Evolutionary conservation across 2,797 vertebrate genomes (phyloP).

Genomic region (Tinamus major): DNA sequence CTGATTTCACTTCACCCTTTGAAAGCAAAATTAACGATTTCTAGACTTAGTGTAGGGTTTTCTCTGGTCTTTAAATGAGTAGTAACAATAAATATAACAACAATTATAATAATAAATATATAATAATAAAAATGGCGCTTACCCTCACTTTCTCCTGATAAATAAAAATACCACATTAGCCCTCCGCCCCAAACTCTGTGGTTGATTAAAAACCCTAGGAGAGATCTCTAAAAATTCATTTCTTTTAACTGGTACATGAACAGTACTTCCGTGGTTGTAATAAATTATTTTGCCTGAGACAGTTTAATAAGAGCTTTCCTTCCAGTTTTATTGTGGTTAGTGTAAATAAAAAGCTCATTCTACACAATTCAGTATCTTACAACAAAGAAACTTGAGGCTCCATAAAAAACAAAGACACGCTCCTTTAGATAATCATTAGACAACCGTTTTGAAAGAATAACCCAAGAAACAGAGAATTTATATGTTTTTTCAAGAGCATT

Average conservation of each 20-base stretch:
- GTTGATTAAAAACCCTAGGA: slow-evolving; percentile 18
- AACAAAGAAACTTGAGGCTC: background rate
- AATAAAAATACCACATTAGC: slow-evolving; percentile 16
- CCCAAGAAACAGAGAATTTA: background rate
- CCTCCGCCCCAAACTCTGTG: slow-evolving; percentile 5
- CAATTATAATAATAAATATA: background rate
- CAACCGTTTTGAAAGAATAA: background rate
- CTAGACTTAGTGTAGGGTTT: background rate
- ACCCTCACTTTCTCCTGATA: background rate
- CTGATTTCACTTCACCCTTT: background rate
- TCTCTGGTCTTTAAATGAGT: background rate
- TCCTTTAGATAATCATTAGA: background rate
- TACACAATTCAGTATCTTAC: background rate
- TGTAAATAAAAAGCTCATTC: background rate
- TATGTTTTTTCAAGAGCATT: slow-evolving; percentile 5
- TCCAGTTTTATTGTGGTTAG: slow-evolving; percentile 36
- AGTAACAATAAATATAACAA: background rate
- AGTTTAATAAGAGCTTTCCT: background rate
- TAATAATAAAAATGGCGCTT: background rate
- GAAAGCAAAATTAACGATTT: slow-evolving; percentile 35
- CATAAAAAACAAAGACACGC: background rate
- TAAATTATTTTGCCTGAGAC: slow-evolving; percentile 26
- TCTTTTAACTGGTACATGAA: slow-evolving; percentile 4
- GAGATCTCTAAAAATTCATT: slow-evolving; percentile 18
- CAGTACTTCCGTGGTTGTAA: background rate